A percentile compares a stretch with the other conserved stretches of the same genome.
These are phyloP conservation scores for Thecocarcelia acutangulata DNA, from an alignment of 2,888 invertebrate genomes.

Conservation along the genomic window DNA sequence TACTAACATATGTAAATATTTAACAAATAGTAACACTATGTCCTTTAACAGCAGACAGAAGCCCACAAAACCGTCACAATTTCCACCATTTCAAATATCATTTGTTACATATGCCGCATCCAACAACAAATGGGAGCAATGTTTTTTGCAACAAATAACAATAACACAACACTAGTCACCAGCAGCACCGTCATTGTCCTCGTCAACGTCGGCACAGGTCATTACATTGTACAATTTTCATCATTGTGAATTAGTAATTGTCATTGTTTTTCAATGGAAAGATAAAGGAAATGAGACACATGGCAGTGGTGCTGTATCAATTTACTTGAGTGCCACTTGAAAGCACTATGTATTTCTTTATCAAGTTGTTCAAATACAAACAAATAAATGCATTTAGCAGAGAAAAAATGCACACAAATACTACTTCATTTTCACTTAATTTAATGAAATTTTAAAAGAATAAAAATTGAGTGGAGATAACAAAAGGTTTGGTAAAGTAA, in stretches of 20 bases:
- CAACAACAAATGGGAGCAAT: not conserved
- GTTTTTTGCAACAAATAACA: too few relatives aligned
- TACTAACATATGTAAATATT: not conserved
- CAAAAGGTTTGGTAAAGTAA: not conserved
- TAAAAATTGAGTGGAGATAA: slow-evolving; percentile 6
- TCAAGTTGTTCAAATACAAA: slow-evolving; percentile 37
- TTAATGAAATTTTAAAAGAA: slow-evolving; percentile 60
- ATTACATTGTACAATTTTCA: slow-evolving; percentile 65
- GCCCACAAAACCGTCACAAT: slow-evolving; percentile 35
- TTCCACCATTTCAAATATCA: slow-evolving; percentile 16
- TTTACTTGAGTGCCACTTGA: slow-evolving; percentile 64
- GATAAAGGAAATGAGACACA: not conserved
- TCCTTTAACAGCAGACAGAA: too few relatives aligned
- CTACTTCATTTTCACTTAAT: slow-evolving; percentile 58
- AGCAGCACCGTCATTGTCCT: slow-evolving; percentile 9
- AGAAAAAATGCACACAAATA: not conserved
- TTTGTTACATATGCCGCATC: slow-evolving; percentile 35
- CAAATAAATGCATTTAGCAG: slow-evolving; percentile 23
- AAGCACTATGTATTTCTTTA: slow-evolving; percentile 34
- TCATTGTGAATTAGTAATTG: slow-evolving; percentile 62
- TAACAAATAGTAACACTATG: not conserved
- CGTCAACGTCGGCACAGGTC: slow-evolving; percentile 55
- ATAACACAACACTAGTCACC: slow-evolving; percentile 22
- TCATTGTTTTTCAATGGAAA: slow-evolving; percentile 49
- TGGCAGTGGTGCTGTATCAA: slow-evolving; percentile 44